Conservation (phyloP, 2,113 vertebrate species). For the Manacus vitellinus region DNA sequence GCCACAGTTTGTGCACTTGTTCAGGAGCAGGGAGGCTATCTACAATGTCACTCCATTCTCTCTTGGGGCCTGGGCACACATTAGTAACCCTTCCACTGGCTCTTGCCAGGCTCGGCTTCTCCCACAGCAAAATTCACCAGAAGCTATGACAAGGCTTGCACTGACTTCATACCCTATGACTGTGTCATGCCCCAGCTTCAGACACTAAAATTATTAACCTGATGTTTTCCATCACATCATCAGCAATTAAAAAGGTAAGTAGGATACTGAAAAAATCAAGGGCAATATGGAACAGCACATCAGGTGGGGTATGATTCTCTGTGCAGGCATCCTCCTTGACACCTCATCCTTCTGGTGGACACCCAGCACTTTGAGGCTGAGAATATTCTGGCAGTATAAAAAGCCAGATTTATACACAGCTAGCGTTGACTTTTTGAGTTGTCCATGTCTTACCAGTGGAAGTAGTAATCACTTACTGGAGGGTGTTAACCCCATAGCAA, state of each 20-base stretch:
- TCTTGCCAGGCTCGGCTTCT: background rate
- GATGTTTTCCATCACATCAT: background rate
- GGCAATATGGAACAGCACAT: background rate
- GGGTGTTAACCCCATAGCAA: background rate
- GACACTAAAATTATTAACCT: background rate
- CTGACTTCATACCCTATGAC: background rate
- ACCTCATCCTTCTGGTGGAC: background rate
- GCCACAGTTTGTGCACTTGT: background rate
- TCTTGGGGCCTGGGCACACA: rapidly evolving
- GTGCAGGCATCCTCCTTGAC: background rate
- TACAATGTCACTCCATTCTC: background rate
- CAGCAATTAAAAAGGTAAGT: background rate
- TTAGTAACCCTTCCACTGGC: background rate
- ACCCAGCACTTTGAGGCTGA: background rate
- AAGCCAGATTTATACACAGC: background rate
- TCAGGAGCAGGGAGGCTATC: background rate
- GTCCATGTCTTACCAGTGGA: background rate
- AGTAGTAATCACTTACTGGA: background rate
- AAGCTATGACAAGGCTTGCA: background rate
- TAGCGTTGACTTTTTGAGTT: background rate
- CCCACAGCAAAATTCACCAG: background rate
- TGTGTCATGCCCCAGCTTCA: background rate
- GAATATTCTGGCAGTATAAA: background rate
- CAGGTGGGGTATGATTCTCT: background rate
- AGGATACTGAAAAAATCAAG: background rate